These are phyloP conservation scores for Otolemur garnettii DNA, from an alignment of 2,113 vertebrate genomes.

Conservation along the genomic window DNA sequence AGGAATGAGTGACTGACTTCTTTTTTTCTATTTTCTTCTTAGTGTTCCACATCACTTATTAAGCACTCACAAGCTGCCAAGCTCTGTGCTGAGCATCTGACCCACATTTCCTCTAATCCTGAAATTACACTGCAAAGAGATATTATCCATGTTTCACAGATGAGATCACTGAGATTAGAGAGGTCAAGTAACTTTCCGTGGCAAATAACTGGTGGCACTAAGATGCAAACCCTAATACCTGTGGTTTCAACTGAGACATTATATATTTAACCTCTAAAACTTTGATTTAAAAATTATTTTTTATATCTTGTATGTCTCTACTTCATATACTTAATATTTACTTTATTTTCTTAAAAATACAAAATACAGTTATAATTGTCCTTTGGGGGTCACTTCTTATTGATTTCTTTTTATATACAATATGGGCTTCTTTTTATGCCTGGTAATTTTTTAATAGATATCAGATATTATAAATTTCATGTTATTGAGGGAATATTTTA, in stretches of 20 bases:
- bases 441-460: background rate
- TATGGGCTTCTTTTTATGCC: background rate
- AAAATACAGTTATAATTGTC: background rate
- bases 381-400: background rate
- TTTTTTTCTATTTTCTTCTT: background rate
- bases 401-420: background rate
- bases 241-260: background rate
- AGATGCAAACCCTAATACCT: background rate
- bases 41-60: background rate
- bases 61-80: background rate
- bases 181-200: background rate
- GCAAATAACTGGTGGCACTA: background rate
- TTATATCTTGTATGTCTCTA: background rate
- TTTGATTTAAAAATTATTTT: background rate
- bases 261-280: background rate
- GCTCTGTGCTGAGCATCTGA: background rate
- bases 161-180: background rate
- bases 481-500: background rate
- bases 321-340: background rate
- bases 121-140: background rate
- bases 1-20: background rate
- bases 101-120: accelerated
- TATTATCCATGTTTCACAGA: background rate
- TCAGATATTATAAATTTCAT: background rate
- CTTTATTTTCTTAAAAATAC: background rate